Evolutionary conservation across 2,797 vertebrate species (phyloP).

Genomic region (Vultur gryphus): DNA sequence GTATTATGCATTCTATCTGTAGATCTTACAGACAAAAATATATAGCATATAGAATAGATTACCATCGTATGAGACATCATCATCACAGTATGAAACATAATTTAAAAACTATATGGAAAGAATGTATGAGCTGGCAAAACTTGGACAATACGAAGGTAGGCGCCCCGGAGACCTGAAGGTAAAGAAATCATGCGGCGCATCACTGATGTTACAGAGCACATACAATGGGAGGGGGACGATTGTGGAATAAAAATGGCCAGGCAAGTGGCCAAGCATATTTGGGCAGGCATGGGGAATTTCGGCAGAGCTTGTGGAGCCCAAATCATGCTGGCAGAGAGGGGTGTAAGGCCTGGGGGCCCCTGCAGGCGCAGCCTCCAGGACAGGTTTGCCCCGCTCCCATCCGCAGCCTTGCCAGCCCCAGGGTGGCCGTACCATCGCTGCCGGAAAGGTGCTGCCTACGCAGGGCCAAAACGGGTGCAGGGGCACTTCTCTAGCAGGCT

Average conservation of each 20-base stretch:
- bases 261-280: neutral
- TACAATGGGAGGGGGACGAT: fast-evolving
- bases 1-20: neutral
- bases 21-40: neutral
- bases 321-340: neutral
- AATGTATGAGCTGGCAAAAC: neutral
- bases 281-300: neutral
- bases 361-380: neutral
- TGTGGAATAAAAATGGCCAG: neutral
- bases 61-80: neutral
- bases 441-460: neutral
- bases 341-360: neutral
- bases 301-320: neutral
- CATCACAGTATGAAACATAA: neutral
- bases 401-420: neutral
- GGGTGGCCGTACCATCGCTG: neutral
- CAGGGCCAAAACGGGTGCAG: no score
- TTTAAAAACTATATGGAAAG: neutral
- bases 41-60: neutral
- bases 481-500: neutral
- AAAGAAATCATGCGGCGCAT: fast-evolving
- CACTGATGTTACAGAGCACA: no score
- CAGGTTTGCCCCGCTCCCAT: neutral
- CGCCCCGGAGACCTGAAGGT: neutral
- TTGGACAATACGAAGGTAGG: neutral